Evolutionary conservation across 2,888 invertebrate genomes (phyloP), one percentile per base, ranked within the genome.

Genomic region (Epinotia nisella): DNA sequence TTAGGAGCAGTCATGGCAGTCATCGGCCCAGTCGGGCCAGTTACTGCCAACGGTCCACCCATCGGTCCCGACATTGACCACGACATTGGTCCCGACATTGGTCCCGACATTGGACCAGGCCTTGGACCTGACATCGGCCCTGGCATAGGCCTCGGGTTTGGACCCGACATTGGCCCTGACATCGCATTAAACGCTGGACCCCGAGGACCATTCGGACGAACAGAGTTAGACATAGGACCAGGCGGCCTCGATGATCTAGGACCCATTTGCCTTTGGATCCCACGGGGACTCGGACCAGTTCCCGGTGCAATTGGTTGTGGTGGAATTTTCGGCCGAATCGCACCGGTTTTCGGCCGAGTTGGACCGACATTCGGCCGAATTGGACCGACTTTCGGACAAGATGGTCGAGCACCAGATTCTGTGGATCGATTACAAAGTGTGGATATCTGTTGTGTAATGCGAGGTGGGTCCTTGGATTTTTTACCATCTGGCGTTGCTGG

Each of bases 361-460:
- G n/a, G n/a, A n/a, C n/a, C n/a, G n/a, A n/a, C n/a, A n/a, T 76
- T 68, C 1, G 73, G 75, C 0, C 76, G 75, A 45, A 64, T 73
- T 17, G 29, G 58, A 19, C 39, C 60, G 60, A n/a, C 66, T 9
- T 39, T 45, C 19, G 65, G 62, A 58, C 58, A 61, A 19, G 51
- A 65, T 7, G 66, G 72, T 4, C 59, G 67, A 7, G 29, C 70
- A 17, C 58, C 58, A 13, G 35, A 35, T 35, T 58, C 61, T 15
- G 62, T 70, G 24, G 71, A 19, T 19, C 67, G 21, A 55, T 41
- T 56, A 39, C n/a, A 17, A 21, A 39, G 9, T 3, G 66, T 66
- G n/a, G 41, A 41, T 41, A 41, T 66, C 9, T 66, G 39, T 21
- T 56, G 41, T 13, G 62, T 51, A 3, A n/a, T 45, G 49, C 49